Evolutionary conservation across 2,888 invertebrate genomes (phyloP), one percentile per base, ranked within the genome.

Genomic region (Hofmannophila pseudospretella): DNA sequence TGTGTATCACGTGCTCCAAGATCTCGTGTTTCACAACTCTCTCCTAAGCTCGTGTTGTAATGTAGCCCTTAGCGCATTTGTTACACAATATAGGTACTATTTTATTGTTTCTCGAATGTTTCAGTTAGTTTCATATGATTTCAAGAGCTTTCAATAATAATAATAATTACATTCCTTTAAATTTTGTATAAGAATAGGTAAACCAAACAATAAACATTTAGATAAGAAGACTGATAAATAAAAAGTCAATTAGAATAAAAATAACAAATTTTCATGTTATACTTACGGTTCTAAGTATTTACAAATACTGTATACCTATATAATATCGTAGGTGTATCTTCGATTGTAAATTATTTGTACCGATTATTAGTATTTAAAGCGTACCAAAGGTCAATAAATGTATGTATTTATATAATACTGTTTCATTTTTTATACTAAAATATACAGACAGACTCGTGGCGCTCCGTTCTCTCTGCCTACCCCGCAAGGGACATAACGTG

Each of bases 311-410:
- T 23, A 23, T 23, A 23, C n/a, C n/a, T 5, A 23, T 4, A n/a
- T n/a, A 7, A 2, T 23, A 20, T 20, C 20, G 3, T 28, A 12
- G 3, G 12, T 31, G n/a, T 30, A 10, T 30, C 2, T 3, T 13
- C 3, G 11, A n/a, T 32, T 14, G 28, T 39, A 38, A 35, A 7
- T 35, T 32, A 35, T 37, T 29, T 29, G 23, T 34, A 20, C 13
- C 19, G 11, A 20, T 29, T n/a, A n/a, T n/a, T 36, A 36, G 11
- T 33, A 29, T 32, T 33, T 40, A 40, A 32, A 29, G 10, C 10
- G 27, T 19, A 41, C 40, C 40, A 41, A 41, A 41, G 40, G 16
- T 25, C 14, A 41, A 35, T 36, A 40, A 40, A 36, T 32, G 12
- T 29, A 40, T 25, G 10, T 29, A 29, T 29, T 32, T 36, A n/a